Percentiles rank a stretch among this genome's conserved stretches.
These are phyloP conservation scores for Zaprionus inermis DNA, from an alignment of 1,140 invertebrate genomes.

Conservation along the genomic window DNA sequence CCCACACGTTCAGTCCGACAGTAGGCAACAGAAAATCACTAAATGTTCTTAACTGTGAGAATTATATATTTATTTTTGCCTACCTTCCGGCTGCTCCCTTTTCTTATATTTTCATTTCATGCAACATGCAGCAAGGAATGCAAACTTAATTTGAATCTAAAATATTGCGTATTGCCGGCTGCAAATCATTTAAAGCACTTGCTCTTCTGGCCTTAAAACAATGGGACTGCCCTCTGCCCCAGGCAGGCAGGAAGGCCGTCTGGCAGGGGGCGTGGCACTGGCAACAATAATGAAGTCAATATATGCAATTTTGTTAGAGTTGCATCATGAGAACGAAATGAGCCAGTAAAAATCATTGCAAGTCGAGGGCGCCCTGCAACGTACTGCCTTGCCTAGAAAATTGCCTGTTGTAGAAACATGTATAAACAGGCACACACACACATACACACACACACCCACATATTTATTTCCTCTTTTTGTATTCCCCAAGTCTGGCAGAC, in stretches of 20 bases:
- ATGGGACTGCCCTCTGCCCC: background rate
- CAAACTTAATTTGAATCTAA: background rate
- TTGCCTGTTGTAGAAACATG: slow-evolving; percentile 73
- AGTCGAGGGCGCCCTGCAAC: slow-evolving; percentile 15
- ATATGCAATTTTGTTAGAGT: slow-evolving; percentile 50
- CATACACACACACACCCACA: background rate
- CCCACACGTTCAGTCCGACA: no score
- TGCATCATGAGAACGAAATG: slow-evolving; percentile 2
- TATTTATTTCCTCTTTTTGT: slow-evolving; percentile 36
- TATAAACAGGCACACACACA: slow-evolving; percentile 41
- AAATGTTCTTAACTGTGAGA: slow-evolving; percentile 6
- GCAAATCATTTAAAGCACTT: slow-evolving; percentile 62
- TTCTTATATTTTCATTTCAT: background rate
- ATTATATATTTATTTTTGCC: slow-evolving; percentile 15
- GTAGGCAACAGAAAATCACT: background rate
- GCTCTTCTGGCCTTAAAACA: slow-evolving; percentile 29
- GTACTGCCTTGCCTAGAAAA: slow-evolving; percentile 42
- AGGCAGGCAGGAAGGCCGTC: background rate
- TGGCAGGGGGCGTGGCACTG: slow-evolving; percentile 36
- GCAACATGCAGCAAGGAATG: background rate
- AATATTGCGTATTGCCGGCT: slow-evolving; percentile 15
- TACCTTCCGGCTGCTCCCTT: background rate
- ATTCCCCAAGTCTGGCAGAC: slow-evolving; percentile 6
- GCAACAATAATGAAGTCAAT: slow-evolving; percentile 43
- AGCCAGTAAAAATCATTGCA: slow-evolving; percentile 27